phyloP scores from a whole-genome alignment of 2,888 invertebrate species.

The Tholera decimalis region DNA sequence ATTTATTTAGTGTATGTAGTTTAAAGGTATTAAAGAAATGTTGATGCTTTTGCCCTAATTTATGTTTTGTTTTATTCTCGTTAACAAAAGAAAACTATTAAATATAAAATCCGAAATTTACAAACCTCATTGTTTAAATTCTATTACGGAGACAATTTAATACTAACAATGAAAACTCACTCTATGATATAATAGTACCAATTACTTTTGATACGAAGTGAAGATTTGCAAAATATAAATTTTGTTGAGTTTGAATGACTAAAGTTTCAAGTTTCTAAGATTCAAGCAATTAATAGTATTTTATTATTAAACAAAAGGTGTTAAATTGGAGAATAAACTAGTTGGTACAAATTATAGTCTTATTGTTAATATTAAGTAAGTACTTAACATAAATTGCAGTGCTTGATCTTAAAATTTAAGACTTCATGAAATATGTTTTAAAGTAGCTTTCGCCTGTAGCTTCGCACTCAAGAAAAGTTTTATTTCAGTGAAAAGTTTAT shows the following conservation, averaged over 20 bases:
- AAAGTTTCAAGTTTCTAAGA: conserved; percentile 35
- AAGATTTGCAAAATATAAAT: conserved; percentile 29
- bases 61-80: neutral
- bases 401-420: too few species aligned
- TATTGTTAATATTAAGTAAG: neutral
- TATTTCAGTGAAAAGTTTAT: too few species aligned
- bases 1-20: too few species aligned
- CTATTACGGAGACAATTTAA: conserved; percentile 28
- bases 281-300: conserved; percentile 16
- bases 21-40: too few species aligned
- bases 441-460: too few species aligned
- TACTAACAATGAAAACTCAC: conserved; percentile 38
- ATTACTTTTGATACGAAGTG: conserved; percentile 23
- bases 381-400: too few species aligned
- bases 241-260: conserved; percentile 13
- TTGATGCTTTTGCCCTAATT: neutral
- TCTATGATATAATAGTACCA: conserved; percentile 33
- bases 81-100: conserved; percentile 12
- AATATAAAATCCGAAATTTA: neutral
- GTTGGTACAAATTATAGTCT: too few species aligned
- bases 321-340: neutral
- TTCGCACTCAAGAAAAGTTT: too few species aligned
- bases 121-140: conserved; percentile 19
- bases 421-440: too few species aligned
- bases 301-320: conserved; percentile 17